These are phyloP conservation scores for Notechis scutatus DNA, from an alignment of 2,113 vertebrate species.

Conservation along the genomic window DNA sequence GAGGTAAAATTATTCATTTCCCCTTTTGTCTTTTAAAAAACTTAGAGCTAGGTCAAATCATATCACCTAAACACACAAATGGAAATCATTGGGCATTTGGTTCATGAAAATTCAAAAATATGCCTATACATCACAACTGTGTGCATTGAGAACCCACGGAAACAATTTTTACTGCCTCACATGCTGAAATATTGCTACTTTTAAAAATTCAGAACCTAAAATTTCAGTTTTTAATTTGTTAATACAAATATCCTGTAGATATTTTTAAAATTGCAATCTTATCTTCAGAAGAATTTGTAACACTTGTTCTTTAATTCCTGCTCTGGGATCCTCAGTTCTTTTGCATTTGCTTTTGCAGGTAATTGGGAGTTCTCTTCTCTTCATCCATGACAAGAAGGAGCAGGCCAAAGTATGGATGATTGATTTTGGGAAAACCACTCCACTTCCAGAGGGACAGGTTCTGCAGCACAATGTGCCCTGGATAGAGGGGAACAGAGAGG, in stretches of 20 bases:
- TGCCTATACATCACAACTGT: neutral
- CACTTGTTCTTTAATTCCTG: neutral
- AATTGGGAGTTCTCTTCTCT: constrained; percentile 96
- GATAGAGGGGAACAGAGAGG: constrained; percentile 94
- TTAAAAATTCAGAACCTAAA: neutral
- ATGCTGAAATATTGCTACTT: neutral
- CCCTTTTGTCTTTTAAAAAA: neutral
- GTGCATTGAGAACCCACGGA: neutral
- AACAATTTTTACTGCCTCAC: neutral
- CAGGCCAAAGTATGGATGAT: constrained; percentile 99
- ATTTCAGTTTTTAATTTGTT: neutral
- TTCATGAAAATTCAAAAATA: neutral
- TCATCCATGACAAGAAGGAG: constrained; percentile 91
- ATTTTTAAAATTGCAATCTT: neutral
- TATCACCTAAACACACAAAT: neutral
- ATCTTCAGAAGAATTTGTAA: neutral
- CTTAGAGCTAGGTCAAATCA: neutral
- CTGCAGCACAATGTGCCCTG: constrained; percentile 84
- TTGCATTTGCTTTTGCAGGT: constrained; percentile 72
- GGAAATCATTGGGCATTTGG: neutral
- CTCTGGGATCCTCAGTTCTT: neutral
- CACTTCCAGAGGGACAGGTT: constrained; percentile 85
- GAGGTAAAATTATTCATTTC: constrained; percentile 75
- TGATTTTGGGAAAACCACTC: constrained; percentile 96
- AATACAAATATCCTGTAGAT: neutral